phyloP scores from a whole-genome alignment of 2,888 invertebrate species.

The Chaitophorus viminalis region DNA sequence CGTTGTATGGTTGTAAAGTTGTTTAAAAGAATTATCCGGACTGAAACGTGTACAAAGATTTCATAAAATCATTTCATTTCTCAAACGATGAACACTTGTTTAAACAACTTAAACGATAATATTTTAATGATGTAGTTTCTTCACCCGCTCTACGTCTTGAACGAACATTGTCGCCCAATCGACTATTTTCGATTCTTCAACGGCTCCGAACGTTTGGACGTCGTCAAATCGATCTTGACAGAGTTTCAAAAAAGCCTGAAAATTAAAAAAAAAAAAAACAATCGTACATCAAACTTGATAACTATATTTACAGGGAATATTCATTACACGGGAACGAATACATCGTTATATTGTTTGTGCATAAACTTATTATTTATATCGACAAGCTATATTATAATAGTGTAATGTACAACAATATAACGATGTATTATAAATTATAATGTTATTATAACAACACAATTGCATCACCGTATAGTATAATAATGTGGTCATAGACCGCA shows the following conservation, averaged over 20 bases:
- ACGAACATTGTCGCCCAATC: slow-evolving; percentile 26
- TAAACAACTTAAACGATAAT: neutral
- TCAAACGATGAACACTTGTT: neutral
- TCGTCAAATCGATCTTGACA: neutral
- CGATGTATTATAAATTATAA: too few relatives aligned
- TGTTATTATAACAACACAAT: too few relatives aligned
- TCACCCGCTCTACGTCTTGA: neutral
- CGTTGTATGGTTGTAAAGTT: neutral
- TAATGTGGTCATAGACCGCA: neutral
- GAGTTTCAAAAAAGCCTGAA: slow-evolving; percentile 8
- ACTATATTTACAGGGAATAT: too few relatives aligned
- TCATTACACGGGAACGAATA: too few relatives aligned
- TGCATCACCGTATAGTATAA: too few relatives aligned
- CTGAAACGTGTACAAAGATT: neutral
- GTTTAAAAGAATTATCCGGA: neutral
- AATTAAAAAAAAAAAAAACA: neutral
- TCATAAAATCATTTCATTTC: neutral
- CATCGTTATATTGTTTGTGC: too few relatives aligned
- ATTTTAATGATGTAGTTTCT: neutral
- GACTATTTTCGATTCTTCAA: slow-evolving; percentile 10
- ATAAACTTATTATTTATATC: too few relatives aligned
- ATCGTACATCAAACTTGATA: too few relatives aligned
- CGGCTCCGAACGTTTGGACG: neutral
- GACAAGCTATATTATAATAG: too few relatives aligned
- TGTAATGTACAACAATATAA: too few relatives aligned